phyloP scores from a whole-genome alignment of 2,113 vertebrate genomes.

The Aepyceros melampus region DNA sequence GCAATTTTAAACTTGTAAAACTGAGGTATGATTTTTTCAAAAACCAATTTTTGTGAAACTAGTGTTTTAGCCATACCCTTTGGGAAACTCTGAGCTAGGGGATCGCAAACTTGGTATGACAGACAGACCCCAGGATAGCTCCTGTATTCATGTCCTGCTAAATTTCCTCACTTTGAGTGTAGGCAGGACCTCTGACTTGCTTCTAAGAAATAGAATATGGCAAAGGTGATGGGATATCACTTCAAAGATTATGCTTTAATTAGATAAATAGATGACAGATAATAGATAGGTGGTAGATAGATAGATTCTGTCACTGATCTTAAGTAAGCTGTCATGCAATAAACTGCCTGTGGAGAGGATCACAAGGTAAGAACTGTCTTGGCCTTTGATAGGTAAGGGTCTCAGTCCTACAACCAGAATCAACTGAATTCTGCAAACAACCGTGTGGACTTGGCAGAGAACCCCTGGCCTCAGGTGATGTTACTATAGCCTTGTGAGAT shows the following conservation, averaged over 20 bases:
- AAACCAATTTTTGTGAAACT: not conserved
- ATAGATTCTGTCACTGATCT: not conserved
- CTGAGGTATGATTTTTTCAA: not conserved
- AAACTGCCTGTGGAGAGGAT: not conserved
- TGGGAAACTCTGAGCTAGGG: not conserved
- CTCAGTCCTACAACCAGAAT: not conserved
- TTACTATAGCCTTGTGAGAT: not conserved
- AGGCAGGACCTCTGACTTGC: not conserved
- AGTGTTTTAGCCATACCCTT: not conserved
- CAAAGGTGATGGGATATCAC: not conserved
- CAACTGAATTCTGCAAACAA: not conserved
- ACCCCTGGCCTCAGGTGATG: not conserved
- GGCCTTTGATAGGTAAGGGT: not conserved
- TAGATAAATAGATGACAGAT: not conserved
- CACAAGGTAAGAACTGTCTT: not conserved
- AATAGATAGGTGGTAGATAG: not conserved
- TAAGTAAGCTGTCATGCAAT: not conserved
- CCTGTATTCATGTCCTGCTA: not conserved
- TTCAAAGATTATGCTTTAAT: not conserved
- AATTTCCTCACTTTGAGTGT: not conserved
- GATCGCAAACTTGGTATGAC: not conserved
- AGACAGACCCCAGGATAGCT: not conserved
- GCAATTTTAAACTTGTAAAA: not conserved
- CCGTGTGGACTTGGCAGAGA: not conserved
- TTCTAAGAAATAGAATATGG: not conserved